Percentiles rank a stretch among this genome's conserved stretches.
These are phyloP conservation scores for Chalcis sispes DNA, from an alignment of 2,888 invertebrate genomes.

Conservation along the genomic window DNA sequence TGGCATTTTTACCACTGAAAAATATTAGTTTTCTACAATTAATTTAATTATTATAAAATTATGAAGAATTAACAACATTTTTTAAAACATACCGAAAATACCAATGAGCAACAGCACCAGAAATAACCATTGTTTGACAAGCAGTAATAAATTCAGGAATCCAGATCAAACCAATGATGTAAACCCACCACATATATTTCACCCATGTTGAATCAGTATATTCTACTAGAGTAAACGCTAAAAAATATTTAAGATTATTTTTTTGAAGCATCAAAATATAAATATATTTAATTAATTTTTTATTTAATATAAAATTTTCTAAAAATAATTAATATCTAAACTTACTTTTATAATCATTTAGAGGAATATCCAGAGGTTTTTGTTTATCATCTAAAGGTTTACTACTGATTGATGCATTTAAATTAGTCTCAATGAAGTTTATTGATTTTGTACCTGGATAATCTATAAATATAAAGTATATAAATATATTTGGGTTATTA, in stretches of 20 bases:
- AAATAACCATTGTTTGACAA: constrained; percentile 95
- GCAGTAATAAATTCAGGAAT: constrained; percentile 95
- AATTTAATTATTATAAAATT: background rate
- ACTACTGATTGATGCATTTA: constrained; percentile 59
- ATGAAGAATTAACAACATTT: constrained; percentile 35
- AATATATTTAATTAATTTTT: background rate
- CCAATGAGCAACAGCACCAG: constrained; percentile 95
- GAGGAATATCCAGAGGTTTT: constrained; percentile 61
- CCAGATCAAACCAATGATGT: constrained; percentile 89
- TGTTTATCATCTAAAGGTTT: constrained; percentile 36
- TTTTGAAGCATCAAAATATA: constrained; percentile 6
- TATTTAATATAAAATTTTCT: background rate
- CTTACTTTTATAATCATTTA: constrained; percentile 71
- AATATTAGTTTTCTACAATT: constrained; percentile 20
- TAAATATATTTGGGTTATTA: constrained; percentile 2
- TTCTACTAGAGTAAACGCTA: constrained; percentile 82
- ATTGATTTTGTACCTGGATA: constrained; percentile 73
- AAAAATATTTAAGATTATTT: constrained; percentile 19
- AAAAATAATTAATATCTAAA: constrained; percentile 3
- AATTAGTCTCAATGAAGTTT: constrained; percentile 64
- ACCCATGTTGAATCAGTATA: constrained; percentile 88
- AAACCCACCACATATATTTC: constrained; percentile 96
- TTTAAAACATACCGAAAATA: constrained; percentile 85
- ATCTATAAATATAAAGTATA: constrained; percentile 64
- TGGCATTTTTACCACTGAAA: constrained; percentile 82